Percentiles rank a stretch among this genome's conserved stretches.
phyloP scores from a whole-genome alignment of 2,113 vertebrate species.

The Alligator sinensis region DNA sequence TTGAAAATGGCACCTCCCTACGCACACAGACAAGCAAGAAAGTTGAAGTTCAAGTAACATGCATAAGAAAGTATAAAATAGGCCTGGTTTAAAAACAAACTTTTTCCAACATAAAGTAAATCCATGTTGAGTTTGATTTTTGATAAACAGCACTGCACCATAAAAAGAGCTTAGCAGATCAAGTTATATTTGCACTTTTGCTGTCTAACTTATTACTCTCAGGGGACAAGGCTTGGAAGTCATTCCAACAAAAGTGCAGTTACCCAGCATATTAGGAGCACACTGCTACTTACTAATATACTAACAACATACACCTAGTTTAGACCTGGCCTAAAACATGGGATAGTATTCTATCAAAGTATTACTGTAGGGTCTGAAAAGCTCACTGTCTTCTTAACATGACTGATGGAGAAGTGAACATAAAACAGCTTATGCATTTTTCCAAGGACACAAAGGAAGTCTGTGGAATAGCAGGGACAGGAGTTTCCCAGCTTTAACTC shows the following conservation, averaged over 20 bases:
- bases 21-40: too few species aligned
- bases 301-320: not conserved
- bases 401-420: not conserved
- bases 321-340: not conserved
- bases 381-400: not conserved
- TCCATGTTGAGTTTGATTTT: too few species aligned
- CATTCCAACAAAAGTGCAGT: rapidly evolving
- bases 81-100: too few species aligned
- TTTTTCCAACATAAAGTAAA: too few species aligned
- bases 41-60: too few species aligned
- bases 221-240: not conserved
- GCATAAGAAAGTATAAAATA: too few species aligned
- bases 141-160: not conserved
- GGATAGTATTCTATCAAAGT: not conserved
- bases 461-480: not conserved
- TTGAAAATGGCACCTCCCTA: too few species aligned
- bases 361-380: not conserved
- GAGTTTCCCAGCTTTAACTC: not conserved
- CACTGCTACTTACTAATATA: not conserved
- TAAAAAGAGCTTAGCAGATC: not conserved
- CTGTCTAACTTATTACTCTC: too few species aligned
- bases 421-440: not conserved
- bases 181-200: not conserved
- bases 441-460: not conserved
- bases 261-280: not conserved